Percentiles rank a stretch among this genome's conserved stretches.
Conservation (phyloP, 2,888 invertebrate genomes). For the Leptothorax acervorum region DNA sequence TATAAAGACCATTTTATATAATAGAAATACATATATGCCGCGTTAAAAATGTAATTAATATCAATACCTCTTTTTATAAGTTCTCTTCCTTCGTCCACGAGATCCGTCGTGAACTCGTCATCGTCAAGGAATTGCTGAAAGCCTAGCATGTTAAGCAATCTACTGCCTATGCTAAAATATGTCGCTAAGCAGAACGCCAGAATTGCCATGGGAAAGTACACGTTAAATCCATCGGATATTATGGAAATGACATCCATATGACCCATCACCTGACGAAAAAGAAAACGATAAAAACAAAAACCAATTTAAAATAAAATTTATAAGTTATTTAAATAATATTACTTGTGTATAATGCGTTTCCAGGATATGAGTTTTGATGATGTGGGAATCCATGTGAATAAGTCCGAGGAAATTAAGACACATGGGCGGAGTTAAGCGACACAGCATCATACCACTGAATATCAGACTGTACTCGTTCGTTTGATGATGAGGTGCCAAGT, state of each 20-base stretch:
- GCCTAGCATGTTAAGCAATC: conserved; percentile 95
- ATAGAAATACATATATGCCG: background rate
- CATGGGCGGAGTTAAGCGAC: conserved; percentile 98
- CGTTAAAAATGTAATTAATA: background rate
- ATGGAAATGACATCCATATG: conserved; percentile 99
- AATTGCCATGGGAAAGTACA: conserved; percentile 99
- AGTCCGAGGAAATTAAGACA: conserved; percentile 99
- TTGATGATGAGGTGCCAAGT: conserved; percentile 98
- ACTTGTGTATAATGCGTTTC: conserved; percentile 99
- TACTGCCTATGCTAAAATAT: conserved; percentile 96
- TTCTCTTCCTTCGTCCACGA: conserved; percentile 97
- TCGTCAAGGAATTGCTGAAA: conserved; percentile 99
- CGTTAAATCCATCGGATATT: conserved; percentile 98
- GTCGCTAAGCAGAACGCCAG: conserved; percentile 97
- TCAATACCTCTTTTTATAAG: conserved; percentile 93
- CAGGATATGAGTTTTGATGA: conserved; percentile 92
- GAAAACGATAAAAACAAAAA: background rate
- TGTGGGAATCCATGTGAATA: conserved; percentile 99
- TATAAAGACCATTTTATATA: background rate
- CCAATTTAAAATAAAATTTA: background rate
- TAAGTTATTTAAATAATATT: conserved; percentile 69
- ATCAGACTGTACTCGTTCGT: conserved; percentile 99
- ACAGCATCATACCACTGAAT: conserved; percentile 99
- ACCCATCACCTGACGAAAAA: conserved; percentile 94
- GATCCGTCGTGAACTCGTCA: conserved; percentile 96